phyloP scores from a whole-genome alignment of 2,888 invertebrate species.

The Allygus modestus region DNA sequence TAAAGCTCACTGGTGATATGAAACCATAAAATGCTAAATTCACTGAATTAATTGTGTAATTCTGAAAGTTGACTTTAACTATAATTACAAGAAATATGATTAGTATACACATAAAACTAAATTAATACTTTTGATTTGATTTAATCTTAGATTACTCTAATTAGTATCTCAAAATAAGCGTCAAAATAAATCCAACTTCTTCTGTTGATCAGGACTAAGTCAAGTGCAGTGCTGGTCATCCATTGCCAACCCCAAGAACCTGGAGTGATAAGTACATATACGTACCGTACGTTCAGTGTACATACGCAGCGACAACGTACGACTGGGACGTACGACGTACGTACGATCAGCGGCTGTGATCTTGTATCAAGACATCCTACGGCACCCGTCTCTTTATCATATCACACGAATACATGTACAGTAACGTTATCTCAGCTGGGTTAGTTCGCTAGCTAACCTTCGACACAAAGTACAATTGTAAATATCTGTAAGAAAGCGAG shows the following conservation, averaged over 20 bases:
- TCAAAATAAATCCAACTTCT: neutral
- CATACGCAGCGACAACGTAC: neutral
- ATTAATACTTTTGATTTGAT: too few species aligned
- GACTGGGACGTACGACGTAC: neutral
- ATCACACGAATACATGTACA: conserved; percentile 18
- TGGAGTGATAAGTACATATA: neutral
- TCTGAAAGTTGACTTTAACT: too few species aligned
- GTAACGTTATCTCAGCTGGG: conserved; percentile 7
- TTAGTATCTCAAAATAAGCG: neutral
- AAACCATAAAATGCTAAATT: too few species aligned
- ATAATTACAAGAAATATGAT: too few species aligned
- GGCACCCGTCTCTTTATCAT: conserved; percentile 7
- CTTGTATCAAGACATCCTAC: conserved; percentile 47
- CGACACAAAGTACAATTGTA: conserved; percentile 34
- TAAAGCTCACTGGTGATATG: too few species aligned
- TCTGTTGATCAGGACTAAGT: neutral
- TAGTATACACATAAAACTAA: too few species aligned
- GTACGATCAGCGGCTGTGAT: conserved; percentile 43
- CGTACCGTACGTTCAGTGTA: conserved; percentile 38
- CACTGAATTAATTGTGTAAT: too few species aligned
- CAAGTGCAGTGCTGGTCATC: conserved; percentile 45
- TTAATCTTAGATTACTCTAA: too few species aligned
- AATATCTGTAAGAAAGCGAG: conserved; percentile 19
- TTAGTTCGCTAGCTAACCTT: neutral
- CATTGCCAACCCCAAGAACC: neutral